Percentiles rank a stretch among this genome's conserved stretches.
These are phyloP conservation scores for Actinia tenebrosa DNA, from an alignment of 64 coral and sea anemone genomes.

Conservation along the genomic window DNA sequence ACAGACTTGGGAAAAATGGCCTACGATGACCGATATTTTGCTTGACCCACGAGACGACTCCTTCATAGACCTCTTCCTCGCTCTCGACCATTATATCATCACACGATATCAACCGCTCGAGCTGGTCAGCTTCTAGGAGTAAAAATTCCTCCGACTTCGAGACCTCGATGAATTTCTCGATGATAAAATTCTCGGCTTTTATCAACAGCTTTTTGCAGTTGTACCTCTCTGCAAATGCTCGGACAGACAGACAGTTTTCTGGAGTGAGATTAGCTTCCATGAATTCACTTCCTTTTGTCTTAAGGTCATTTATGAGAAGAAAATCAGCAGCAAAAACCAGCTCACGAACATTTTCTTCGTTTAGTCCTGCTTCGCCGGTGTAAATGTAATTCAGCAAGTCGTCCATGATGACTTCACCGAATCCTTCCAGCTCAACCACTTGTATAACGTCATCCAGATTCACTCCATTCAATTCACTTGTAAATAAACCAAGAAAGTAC, in stretches of 20 bases:
- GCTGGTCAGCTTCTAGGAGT: conserved; percentile 32
- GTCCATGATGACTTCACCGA: conserved; percentile 74
- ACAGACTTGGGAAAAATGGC: conserved; percentile 46
- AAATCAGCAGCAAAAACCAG: conserved; percentile 85
- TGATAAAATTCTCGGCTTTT: conserved; percentile 67
- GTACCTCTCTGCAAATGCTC: conserved; percentile 84
- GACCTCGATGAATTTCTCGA: conserved; percentile 79
- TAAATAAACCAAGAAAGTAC: conserved; percentile 91
- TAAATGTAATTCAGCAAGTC: conserved; percentile 85
- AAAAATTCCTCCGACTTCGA: conserved; percentile 92
- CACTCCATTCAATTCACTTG: conserved; percentile 75
- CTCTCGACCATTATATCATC: conserved; percentile 73
- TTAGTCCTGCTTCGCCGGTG: conserved; percentile 78
- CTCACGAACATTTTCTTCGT: conserved; percentile 76
- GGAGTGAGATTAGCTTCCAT: conserved; percentile 62
- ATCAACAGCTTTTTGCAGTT: conserved; percentile 59
- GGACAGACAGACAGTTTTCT: conserved; percentile 79
- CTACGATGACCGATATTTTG: conserved; percentile 51
- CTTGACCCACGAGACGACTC: conserved; percentile 78
- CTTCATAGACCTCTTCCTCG: conserved; percentile 92
- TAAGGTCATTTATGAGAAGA: conserved; percentile 76
- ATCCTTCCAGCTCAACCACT: conserved; percentile 65
- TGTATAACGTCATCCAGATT: conserved; percentile 10
- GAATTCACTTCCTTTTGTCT: conserved; percentile 67
- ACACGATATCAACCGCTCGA: conserved; percentile 57